These are phyloP conservation scores for Alcedo atthis DNA, from an alignment of 2,797 vertebrate genomes.

Conservation along the genomic window DNA sequence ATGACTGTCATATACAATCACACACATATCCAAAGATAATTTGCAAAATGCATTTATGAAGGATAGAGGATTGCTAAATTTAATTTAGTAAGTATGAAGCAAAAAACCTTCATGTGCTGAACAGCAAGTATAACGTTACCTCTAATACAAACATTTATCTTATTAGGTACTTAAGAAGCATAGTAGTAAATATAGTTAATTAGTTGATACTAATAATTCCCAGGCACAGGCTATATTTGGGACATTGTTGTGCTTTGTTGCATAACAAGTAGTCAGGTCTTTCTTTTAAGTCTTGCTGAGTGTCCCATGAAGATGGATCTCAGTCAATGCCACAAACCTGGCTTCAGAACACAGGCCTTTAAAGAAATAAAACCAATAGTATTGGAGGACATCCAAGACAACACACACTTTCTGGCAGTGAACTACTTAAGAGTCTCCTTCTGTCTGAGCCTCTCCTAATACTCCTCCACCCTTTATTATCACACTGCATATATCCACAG, in stretches of 20 bases:
- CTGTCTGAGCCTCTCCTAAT: slow-evolving; percentile 10
- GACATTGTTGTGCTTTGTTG: not conserved
- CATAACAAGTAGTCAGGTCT: not conserved
- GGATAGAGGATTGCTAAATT: not conserved
- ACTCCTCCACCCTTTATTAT: not conserved
- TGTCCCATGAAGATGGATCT: not conserved
- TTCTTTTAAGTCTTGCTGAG: not conserved
- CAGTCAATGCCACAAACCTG: not conserved
- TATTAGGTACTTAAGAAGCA: not conserved
- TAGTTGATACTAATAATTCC: not conserved
- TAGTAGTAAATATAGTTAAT: not conserved
- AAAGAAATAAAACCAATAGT: slow-evolving; percentile 1
- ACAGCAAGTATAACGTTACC: not conserved
- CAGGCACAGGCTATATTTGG: not conserved
- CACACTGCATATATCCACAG: not conserved
- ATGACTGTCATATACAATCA: not conserved
- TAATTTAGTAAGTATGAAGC: not conserved
- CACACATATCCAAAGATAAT: not conserved
- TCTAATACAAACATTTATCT: not conserved
- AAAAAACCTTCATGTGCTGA: not conserved
- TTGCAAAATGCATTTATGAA: not conserved
- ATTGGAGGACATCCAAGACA: not conserved
- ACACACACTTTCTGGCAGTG: not conserved
- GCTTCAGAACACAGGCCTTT: slow-evolving; percentile 1
- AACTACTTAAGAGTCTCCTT: not conserved